These are phyloP conservation scores for Paracanthobrama guichenoti DNA, from an alignment of 2,113 vertebrate species.

Conservation along the genomic window DNA sequence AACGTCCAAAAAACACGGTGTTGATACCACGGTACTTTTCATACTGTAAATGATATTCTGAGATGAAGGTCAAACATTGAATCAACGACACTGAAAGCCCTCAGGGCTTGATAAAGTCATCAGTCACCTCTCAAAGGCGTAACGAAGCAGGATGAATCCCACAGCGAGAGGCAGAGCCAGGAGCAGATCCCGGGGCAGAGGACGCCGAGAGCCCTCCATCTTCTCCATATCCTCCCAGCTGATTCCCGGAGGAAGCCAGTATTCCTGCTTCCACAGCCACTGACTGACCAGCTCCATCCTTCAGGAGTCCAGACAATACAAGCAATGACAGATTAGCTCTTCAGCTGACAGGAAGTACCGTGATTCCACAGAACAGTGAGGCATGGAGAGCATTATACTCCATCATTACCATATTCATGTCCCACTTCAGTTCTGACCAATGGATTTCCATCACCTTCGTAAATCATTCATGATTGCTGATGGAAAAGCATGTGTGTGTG, in stretches of 20 bases:
- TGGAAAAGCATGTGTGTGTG: too few species aligned
- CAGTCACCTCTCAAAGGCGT: conserved; percentile 84
- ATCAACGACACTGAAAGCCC: background rate
- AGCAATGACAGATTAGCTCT: too few species aligned
- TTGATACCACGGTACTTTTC: background rate
- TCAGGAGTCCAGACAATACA: background rate
- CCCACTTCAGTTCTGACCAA: background rate
- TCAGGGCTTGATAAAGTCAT: background rate
- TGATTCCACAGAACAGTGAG: background rate
- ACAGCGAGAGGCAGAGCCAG: conserved; percentile 80
- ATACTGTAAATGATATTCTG: background rate
- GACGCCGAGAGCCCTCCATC: conserved; percentile 69
- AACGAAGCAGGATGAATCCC: conserved; percentile 75
- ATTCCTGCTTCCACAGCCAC: conserved; percentile 82
- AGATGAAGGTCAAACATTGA: background rate
- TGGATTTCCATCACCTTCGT: background rate
- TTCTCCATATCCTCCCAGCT: conserved; percentile 85
- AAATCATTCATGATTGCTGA: background rate
- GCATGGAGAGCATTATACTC: background rate
- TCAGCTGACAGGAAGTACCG: background rate
- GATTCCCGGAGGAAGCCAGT: conserved; percentile 87
- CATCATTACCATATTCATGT: background rate
- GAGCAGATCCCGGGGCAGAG: conserved; percentile 78
- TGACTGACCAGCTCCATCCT: conserved; percentile 80
- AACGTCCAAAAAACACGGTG: background rate